A percentile compares a stretch with the other conserved stretches of the same genome.
Conservation (phyloP, 1,140 invertebrate genomes). For the Orius laevigatus region DNA sequence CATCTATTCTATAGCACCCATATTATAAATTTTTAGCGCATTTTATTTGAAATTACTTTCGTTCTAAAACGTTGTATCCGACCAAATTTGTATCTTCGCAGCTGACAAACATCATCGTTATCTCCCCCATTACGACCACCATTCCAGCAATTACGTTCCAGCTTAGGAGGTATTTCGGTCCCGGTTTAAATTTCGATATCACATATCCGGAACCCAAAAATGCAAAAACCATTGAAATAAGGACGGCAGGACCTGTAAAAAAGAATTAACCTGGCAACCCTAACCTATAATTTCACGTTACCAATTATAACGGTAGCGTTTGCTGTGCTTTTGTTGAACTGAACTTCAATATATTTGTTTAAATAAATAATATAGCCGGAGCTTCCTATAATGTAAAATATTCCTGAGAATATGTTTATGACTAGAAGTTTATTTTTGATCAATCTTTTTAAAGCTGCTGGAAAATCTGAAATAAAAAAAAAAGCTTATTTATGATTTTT, state of each 20-base stretch:
- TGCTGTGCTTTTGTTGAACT: slow-evolving; percentile 44
- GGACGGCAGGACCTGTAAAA: slow-evolving; percentile 30
- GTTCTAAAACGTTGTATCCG: slow-evolving; percentile 25
- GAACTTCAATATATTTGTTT: slow-evolving; percentile 53
- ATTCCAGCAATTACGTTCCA: slow-evolving; percentile 48
- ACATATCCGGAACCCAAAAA: slow-evolving; percentile 41
- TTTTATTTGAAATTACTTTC: slow-evolving; percentile 26
- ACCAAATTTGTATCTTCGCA: slow-evolving; percentile 31
- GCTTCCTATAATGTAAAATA: slow-evolving; percentile 45
- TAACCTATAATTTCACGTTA: slow-evolving; percentile 17
- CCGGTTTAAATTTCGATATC: slow-evolving; percentile 42
- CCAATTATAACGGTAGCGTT: slow-evolving; percentile 44
- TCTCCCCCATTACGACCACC: slow-evolving; percentile 32
- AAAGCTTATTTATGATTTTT: slow-evolving; percentile 4
- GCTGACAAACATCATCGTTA: slow-evolving; percentile 38
- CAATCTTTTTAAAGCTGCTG: slow-evolving; percentile 36
- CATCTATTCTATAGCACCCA: slow-evolving; percentile 28
- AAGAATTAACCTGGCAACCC: slow-evolving; percentile 6
- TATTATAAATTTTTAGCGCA: slow-evolving; percentile 1
- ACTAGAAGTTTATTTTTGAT: slow-evolving; percentile 40
- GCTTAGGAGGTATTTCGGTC: slow-evolving; percentile 36
- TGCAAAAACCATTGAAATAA: slow-evolving; percentile 42
- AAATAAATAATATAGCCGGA: slow-evolving; percentile 50
- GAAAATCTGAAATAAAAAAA: slow-evolving; percentile 31
- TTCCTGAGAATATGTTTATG: slow-evolving; percentile 36